These are phyloP conservation scores for Pseudotriccus pelzelni DNA, from an alignment of 2,797 vertebrate species.

Conservation along the genomic window DNA sequence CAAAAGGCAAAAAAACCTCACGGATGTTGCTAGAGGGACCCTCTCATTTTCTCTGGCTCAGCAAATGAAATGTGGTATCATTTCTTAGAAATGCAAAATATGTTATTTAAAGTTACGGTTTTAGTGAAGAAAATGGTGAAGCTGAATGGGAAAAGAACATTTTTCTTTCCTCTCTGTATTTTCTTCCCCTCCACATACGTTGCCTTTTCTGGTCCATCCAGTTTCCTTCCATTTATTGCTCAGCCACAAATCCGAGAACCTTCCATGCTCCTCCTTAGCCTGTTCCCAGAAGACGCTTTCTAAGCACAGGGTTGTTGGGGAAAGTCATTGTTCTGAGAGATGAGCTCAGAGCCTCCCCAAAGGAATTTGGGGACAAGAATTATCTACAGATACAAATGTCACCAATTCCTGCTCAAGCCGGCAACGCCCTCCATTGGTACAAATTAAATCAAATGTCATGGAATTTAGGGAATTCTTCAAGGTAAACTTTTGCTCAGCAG, in stretches of 20 bases:
- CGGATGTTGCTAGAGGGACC: neutral
- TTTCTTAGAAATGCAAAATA: neutral
- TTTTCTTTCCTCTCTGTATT: neutral
- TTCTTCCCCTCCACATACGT: neutral
- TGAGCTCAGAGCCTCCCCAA: neutral
- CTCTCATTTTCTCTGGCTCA: neutral
- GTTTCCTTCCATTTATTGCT: neutral
- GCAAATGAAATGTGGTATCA: neutral
- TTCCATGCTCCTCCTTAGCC: neutral
- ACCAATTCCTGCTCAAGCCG: neutral
- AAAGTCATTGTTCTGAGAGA: neutral
- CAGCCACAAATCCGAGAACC: neutral
- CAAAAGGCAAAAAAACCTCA: neutral
- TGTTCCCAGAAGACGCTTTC: neutral
- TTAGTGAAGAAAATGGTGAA: neutral
- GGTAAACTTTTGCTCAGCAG: neutral
- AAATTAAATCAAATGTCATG: neutral
- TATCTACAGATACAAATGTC: neutral
- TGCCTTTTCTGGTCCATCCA: neutral
- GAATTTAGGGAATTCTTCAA: neutral
- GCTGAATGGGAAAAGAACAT: neutral
- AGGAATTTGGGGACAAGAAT: neutral
- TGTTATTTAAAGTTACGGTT: neutral
- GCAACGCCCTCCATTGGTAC: neutral
- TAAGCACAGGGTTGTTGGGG: accelerated